Conservation (phyloP, 2,113 vertebrate species). For the Myrmecophaga tridactyla region DNA sequence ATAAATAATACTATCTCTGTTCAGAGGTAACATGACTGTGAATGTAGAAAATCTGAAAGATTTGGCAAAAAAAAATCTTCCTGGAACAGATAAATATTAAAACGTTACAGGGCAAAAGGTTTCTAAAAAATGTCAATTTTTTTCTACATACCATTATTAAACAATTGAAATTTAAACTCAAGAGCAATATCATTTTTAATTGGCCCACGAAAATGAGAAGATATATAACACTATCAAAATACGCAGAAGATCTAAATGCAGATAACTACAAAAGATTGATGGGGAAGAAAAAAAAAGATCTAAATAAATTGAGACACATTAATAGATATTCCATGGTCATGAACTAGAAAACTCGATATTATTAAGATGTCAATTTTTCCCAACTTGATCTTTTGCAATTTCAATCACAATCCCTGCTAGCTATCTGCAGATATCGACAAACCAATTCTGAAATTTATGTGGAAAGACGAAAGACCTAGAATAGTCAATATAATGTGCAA, state of each 20-base stretch:
- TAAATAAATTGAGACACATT: not conserved
- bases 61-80: no score
- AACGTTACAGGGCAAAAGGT: not conserved
- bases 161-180: not conserved
- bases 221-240: not conserved
- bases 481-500: not conserved
- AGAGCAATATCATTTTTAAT: not conserved
- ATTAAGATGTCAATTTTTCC: not conserved
- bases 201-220: no score
- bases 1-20: not conserved
- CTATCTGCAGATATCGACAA: not conserved
- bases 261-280: not conserved
- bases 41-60: not conserved
- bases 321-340: not conserved
- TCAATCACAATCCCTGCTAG: not conserved
- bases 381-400: not conserved
- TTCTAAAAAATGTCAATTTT: not conserved
- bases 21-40: not conserved
- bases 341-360: not conserved
- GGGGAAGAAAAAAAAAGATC: not conserved
- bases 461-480: not conserved
- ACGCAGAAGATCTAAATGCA: no score
- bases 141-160: not conserved
- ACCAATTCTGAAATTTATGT: not conserved
- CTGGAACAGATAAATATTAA: not conserved